Base-by-base conservation (phyloP, 1,140 invertebrate genomes). In the Pseudomyrmex gracilis region DNA sequence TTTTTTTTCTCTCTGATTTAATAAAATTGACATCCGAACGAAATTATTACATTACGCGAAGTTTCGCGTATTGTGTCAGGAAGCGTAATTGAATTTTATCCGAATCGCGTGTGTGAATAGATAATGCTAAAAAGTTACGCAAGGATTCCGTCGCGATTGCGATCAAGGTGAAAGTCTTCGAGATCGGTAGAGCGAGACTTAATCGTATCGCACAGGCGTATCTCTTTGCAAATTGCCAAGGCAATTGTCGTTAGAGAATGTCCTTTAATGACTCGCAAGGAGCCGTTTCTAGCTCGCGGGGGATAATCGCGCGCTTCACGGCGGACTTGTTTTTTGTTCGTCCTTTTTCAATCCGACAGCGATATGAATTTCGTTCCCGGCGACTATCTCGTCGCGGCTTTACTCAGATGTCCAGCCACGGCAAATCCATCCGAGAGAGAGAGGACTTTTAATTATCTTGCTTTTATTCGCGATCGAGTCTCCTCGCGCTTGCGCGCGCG, bases 141-240 rank as follows among this genome's bases (percentile, higher is more conserved):
- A 87, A 87, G 34, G 73, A 13, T 74, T 80, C 58, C 73, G 57
- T 85, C 68, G 55, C 70, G 86, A 87, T 87, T 87, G 83, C 64
- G 86, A 87, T 87, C 86, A 87, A 87, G 86, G 86, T 87, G 86
- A 87, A 87, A 87, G 86, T 87, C 86, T 80, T 87, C n/a, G 82
- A 9, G 82, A 45, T 87, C 63, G 86, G 53, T 83, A 68, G 73
- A 87, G 86, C 86, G 82, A 87, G 71, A 87, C 85, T 57, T 34
- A 12, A 51, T 34, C 49, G 76, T 87, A 87, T 87, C 85, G 68
- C 63, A 53, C 63, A 53, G 49, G 47, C 60, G 64, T 73, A 61
- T 55, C 82, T 84, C 85, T 22, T 34, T 7, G 34, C 87, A 84
- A 87, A 84, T 87, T 74, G 55, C 22, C 34, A 34, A 61, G 53